Evolutionary conservation across 2,797 vertebrate genomes (phyloP), one percentile per base, ranked within the genome.

Genomic region (Typhlichthys eigenmanni): DNA sequence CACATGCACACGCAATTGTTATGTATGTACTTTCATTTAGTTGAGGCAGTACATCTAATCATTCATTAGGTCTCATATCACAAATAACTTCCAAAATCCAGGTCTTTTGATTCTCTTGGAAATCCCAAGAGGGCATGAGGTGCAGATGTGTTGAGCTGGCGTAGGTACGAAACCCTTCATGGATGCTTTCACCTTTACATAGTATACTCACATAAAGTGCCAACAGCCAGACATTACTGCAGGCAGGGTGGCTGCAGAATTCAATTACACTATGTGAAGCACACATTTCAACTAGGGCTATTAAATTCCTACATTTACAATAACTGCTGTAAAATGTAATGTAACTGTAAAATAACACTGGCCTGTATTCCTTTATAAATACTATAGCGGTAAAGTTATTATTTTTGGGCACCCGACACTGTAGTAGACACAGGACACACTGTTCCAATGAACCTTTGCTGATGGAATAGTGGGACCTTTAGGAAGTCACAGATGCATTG

Each of bases 111-210:
- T 65, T 57, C 64, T 76, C 12, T 13, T 72, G 63, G 58, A 58
- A 76, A 76, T 62, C 67, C 62, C 45, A 76, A 74, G 57, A 72
- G 63, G 64, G 67, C 64, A 48, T 72, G 55, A 16, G 56, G 62
- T 63, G 50, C 78, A 87, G 81, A 83, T 80, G 78, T 79, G 70
- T 76, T 24, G 24, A 13, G 47, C 53, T 66, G 68, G 64, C n/a
- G 2, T 47, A 58, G 13, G 1, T 64, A 58, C 55, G 12, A 74
- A 55, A 63, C 29, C 16, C 54, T 70, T 76, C 68, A 74, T 4
- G 8, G 75, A 60, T 47, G 32, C 62, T 83, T 83, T 55, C 66
- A 76, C 66, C 55, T 72, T 61, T 62, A 67, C 69, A 29, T 29
- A 29, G 69, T 51, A 49, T 5, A 45, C 29, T 66, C 75, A 76